A percentile compares a stretch with the other conserved stretches of the same genome.
Evolutionary conservation across 2,113 vertebrate species (phyloP).

Genomic region (Thunnus maccoyii): DNA sequence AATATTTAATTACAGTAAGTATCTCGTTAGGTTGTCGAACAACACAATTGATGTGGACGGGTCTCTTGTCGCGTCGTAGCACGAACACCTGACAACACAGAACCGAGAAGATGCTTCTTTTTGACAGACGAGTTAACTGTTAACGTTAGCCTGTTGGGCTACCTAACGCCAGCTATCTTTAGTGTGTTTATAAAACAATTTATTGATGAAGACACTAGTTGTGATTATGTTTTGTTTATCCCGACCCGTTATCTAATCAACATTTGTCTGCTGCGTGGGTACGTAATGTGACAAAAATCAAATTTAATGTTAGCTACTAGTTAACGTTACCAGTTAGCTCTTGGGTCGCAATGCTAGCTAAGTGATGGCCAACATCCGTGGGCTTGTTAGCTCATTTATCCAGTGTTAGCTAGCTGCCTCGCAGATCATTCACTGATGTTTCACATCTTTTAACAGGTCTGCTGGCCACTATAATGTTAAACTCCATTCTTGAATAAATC

Average conservation of each 20-base stretch:
- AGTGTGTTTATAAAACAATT: neutral
- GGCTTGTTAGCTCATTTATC: constrained; percentile 44
- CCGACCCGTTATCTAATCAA: rapidly evolving
- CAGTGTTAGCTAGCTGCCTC: constrained; percentile 17
- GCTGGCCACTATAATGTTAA: neutral
- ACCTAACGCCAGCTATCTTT: constrained; percentile 21
- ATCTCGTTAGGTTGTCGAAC: neutral
- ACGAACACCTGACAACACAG: constrained; percentile 59
- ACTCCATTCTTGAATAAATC: neutral
- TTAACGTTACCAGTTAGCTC: constrained; percentile 61
- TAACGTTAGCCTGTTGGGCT: constrained; percentile 57
- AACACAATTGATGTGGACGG: neutral
- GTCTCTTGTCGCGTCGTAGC: constrained; percentile 46
- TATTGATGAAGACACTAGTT: neutral
- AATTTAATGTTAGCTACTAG: constrained; percentile 17
- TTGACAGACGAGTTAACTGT: constrained; percentile 48
- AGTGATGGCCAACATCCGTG: constrained; percentile 43
- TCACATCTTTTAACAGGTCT: neutral
- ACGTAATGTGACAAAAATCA: constrained; percentile 17
- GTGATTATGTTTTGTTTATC: neutral
- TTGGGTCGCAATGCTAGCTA: constrained; percentile 48
- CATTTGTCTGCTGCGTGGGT: neutral
- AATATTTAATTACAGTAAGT: constrained; percentile 71
- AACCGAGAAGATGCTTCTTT: constrained; percentile 67
- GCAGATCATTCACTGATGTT: constrained; percentile 9